These are phyloP conservation scores for Lutjanus argentimaculatus DNA, from an alignment of 2,797 vertebrate genomes.

Conservation along the genomic window DNA sequence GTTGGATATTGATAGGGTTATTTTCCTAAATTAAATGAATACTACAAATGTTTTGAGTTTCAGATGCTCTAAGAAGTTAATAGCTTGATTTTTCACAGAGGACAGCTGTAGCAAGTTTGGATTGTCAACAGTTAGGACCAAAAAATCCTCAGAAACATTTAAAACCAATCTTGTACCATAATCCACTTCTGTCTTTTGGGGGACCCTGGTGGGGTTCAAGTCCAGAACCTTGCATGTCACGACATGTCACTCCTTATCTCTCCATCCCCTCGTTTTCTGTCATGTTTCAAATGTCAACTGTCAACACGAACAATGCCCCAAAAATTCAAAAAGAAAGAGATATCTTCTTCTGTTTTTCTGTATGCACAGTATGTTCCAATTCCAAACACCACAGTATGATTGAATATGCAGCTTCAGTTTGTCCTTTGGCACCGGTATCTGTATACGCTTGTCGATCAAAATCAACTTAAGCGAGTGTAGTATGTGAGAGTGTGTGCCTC, in stretches of 20 bases:
- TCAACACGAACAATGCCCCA: background rate
- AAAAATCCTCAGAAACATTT: background rate
- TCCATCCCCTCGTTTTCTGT: background rate
- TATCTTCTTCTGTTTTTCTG: background rate
- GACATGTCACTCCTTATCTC: background rate
- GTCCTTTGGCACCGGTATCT: background rate
- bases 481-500: background rate
- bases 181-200: background rate
- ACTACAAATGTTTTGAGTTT: background rate
- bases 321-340: background rate
- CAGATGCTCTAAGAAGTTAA: background rate
- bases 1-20: no score
- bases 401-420: background rate
- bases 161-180: background rate
- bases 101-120: background rate
- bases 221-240: background rate
- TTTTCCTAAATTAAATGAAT: background rate
- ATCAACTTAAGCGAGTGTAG: background rate
- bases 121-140: background rate
- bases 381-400: background rate
- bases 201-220: background rate
- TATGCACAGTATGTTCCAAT: background rate
- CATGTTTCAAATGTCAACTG: background rate
- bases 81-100: background rate
- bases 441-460: background rate